Conservation (phyloP, 2,888 invertebrate genomes). For the Podotricha telesiphe region DNA sequence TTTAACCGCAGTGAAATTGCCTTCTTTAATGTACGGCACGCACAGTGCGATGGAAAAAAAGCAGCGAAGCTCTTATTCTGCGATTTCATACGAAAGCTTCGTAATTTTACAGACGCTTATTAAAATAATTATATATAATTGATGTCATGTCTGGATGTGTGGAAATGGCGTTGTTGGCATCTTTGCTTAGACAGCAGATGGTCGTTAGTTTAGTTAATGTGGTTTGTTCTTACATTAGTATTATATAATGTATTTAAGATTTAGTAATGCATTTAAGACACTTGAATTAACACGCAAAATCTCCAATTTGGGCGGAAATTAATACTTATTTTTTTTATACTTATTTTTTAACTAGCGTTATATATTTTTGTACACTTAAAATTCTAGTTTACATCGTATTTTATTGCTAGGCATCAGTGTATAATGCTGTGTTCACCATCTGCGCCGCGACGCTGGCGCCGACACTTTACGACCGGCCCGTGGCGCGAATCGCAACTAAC, state of each 20-base stretch:
- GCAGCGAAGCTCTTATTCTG: conserved; percentile 35
- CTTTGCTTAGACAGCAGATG: not conserved
- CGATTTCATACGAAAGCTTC: conserved; percentile 23
- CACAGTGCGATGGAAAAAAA: conserved; percentile 40
- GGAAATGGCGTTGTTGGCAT: not conserved
- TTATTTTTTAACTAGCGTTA: conserved; percentile 12
- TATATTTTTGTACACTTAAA: conserved; percentile 33
- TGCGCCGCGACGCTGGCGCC: conserved; percentile 61
- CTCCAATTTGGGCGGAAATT: too few species aligned
- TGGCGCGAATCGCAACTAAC: conserved; percentile 75
- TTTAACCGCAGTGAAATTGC: conserved; percentile 50
- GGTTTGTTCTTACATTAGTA: not conserved
- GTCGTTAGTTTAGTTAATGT: not conserved
- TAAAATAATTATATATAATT: conserved; percentile 24
- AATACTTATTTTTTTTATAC: too few species aligned
- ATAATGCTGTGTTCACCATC: conserved; percentile 54
- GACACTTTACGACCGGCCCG: conserved; percentile 69
- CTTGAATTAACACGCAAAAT: not conserved
- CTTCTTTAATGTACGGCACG: conserved; percentile 54
- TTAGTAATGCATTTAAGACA: too few species aligned
- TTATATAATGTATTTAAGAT: too few species aligned
- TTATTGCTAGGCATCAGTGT: conserved; percentile 49
- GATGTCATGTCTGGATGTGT: conserved; percentile 1
- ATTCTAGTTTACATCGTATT: conserved; percentile 35
- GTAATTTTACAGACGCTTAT: conserved; percentile 21